Conservation (phyloP, 2,888 invertebrate species). For the Vannuccia rotundouncinata region DNA sequence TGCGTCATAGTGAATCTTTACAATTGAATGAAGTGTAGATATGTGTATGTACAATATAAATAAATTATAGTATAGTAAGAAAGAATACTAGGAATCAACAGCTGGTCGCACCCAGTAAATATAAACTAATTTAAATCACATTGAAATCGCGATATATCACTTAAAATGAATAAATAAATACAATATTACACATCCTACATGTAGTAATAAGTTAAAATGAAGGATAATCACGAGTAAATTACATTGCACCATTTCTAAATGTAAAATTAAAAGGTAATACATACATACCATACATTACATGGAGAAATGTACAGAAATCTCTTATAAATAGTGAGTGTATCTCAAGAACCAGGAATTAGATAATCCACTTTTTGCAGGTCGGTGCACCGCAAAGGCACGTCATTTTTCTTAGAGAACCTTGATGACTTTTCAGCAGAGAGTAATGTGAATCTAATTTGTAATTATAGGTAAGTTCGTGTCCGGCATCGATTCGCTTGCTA, state of each 20-base stretch:
- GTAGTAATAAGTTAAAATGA: neutral
- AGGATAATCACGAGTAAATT: neutral
- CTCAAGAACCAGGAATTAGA: neutral
- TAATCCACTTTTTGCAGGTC: slow-evolving; percentile 96
- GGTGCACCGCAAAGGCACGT: slow-evolving; percentile 97
- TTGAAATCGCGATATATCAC: neutral
- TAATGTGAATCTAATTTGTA: slow-evolving; percentile 93
- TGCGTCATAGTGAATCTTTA: neutral
- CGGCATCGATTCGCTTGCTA: slow-evolving; percentile 83
- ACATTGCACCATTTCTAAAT: neutral
- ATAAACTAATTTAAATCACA: neutral
- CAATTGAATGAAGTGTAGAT: too few relatives aligned
- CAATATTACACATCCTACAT: neutral
- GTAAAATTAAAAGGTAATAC: too few relatives aligned
- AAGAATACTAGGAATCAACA: neutral
- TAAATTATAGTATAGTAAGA: neutral
- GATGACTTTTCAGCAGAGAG: slow-evolving; percentile 70
- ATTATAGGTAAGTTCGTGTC: slow-evolving; percentile 75
- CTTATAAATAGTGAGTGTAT: neutral
- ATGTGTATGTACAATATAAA: neutral
- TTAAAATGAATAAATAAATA: neutral
- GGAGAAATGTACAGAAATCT: neutral
- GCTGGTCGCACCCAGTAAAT: neutral
- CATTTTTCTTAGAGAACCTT: slow-evolving; percentile 77
- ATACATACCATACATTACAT: neutral